Conservation (phyloP, 2,888 invertebrate genomes). For the Athrips mouffetella region DNA sequence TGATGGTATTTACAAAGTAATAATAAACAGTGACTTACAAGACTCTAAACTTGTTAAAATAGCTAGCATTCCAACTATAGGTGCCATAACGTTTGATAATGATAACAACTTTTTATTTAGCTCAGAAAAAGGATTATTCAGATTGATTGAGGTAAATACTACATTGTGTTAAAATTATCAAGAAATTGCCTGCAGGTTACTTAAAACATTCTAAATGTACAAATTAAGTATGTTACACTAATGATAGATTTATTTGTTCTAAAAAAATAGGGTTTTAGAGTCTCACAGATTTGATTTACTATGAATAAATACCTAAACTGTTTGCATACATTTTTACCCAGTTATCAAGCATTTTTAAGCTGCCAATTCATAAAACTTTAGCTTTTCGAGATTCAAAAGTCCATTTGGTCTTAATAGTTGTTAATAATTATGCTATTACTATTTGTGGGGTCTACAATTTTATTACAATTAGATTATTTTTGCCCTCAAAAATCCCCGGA, state of each 20-base stretch:
- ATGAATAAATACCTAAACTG: too few species aligned
- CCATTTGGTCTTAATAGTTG: too few species aligned
- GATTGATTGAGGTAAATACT: slow-evolving; percentile 33
- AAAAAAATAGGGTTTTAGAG: too few species aligned
- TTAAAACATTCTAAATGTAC: not conserved
- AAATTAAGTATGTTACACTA: not conserved
- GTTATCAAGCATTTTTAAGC: too few species aligned
- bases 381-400: too few species aligned
- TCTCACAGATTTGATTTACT: too few species aligned
- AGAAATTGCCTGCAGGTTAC: not conserved
- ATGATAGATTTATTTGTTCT: not conserved
- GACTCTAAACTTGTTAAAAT: slow-evolving; percentile 47
- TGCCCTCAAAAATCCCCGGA: too few species aligned
- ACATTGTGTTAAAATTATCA: not conserved
- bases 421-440: too few species aligned
- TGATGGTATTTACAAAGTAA: slow-evolving; percentile 59
- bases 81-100: slow-evolving; percentile 59
- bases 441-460: too few species aligned
- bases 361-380: too few species aligned
- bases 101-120: slow-evolving; percentile 58
- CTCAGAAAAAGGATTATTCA: slow-evolving; percentile 43
- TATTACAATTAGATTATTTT: too few species aligned
- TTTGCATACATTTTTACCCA: too few species aligned
- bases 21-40: slow-evolving; percentile 34
- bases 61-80: slow-evolving; percentile 44